Evolutionary conservation across 1,140 invertebrate genomes (phyloP).

Genomic region (Stenopsyche tienmushanensis): DNA sequence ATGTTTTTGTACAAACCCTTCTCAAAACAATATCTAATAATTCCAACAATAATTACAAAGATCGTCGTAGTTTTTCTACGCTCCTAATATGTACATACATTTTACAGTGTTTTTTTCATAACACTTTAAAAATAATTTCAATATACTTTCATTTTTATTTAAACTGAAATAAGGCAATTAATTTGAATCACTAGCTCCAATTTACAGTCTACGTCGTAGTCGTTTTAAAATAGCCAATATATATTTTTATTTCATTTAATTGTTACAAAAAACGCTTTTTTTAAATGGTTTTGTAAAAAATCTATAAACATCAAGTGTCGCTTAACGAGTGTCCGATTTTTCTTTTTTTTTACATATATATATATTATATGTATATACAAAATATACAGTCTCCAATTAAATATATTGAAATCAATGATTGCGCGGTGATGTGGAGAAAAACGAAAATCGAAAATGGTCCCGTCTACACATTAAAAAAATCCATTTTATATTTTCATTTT

Average conservation of each 20-base stretch:
- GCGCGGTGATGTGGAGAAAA: too few species aligned
- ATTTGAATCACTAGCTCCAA: conserved; percentile 23
- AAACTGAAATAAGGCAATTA: conserved; percentile 30
- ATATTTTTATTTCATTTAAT: too few species aligned
- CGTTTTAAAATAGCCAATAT: conserved; percentile 7
- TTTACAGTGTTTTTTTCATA: conserved; percentile 15
- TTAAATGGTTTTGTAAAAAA: background rate
- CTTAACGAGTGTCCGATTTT: background rate
- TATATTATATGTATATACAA: too few species aligned
- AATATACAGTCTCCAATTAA: too few species aligned
- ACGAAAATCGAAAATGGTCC: conserved; percentile 6
- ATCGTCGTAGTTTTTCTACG: too few species aligned
- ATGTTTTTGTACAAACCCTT: too few species aligned
- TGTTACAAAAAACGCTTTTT: too few species aligned
- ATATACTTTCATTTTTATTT: conserved; percentile 5
- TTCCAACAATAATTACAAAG: conserved; percentile 12
- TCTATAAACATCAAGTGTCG: conserved; percentile 4
- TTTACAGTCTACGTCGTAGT: conserved; percentile 15
- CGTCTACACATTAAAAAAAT: background rate
- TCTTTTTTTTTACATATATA: background rate
- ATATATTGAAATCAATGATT: too few species aligned
- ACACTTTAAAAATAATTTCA: conserved; percentile 20
- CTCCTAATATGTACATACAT: conserved; percentile 1
- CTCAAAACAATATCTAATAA: background rate
- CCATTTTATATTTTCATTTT: too few species aligned